Base-by-base conservation (phyloP, 2,888 invertebrate genomes). In the Enchytraeus crypticus region DNA sequence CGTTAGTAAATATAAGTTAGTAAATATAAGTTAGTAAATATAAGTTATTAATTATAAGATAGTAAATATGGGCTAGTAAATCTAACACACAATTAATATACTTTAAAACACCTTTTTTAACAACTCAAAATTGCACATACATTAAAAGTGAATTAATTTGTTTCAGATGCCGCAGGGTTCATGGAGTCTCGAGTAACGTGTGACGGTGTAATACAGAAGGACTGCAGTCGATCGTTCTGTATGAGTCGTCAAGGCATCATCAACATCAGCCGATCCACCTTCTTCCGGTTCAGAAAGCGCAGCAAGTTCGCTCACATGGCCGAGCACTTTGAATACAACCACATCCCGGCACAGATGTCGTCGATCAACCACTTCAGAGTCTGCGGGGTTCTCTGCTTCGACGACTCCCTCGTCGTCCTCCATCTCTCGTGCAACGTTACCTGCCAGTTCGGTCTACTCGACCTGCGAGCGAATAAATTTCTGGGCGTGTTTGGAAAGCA, bases 241-340 rank as follows among this genome's bases (percentile, higher is more conserved):
- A 76, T 75, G 61, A 75, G 73, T 33, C 71, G 75, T 11, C 77
- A 78, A 60, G 76, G 74, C 27, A 73, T 78, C 66, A 74, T 78
- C 61, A 77, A 76, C 66, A 74, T 77, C 66, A 74, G 73, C 69
- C 76, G 76, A 66, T 72, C 71, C 29, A 71, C 75, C 18, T 68
- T 77, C 60, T 78, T 77, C 69, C 73, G 74, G 60, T 77, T 77
- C 67, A 66, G 77, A 51, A 69, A 76, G 57, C 70, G 74, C 49
- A 72, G 73, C 66, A 77, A 77, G 65, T 77, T 78, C 67, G 74
- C 77, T 18, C 77, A 77, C 68, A 77, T 78, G 77, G 77, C 77
- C 0, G 77, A 78, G 68, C 78, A 78, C 70, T 78, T 78, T 64
- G 78, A 78, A 63, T 78, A 78, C 71, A 78, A 78, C 69, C 77